These are phyloP conservation scores for Torymus auratus DNA, from an alignment of 2,888 invertebrate genomes.

Conservation along the genomic window DNA sequence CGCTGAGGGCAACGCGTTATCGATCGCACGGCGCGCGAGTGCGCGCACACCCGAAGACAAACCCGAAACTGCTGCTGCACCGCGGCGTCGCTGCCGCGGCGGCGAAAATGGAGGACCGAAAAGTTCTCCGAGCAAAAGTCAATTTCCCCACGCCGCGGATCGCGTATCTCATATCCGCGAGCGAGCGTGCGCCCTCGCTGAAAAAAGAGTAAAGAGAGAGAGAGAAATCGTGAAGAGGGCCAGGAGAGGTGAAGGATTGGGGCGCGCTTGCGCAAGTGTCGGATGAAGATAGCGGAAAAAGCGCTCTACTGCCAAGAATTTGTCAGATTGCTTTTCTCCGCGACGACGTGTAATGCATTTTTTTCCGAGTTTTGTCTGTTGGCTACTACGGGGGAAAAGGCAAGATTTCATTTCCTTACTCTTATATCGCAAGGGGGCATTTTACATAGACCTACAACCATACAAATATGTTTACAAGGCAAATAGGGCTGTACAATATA, in stretches of 20 bases:
- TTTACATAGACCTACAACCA: too few species aligned
- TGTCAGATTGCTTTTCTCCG: constrained; percentile 5
- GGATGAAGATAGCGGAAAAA: background rate
- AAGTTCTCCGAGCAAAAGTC: constrained; percentile 6
- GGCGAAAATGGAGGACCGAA: too few species aligned
- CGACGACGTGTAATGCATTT: constrained; percentile 8
- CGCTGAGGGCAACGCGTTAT: background rate
- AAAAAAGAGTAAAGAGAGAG: background rate
- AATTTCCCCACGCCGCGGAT: constrained; percentile 10
- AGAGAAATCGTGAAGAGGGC: background rate
- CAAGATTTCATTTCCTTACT: too few species aligned
- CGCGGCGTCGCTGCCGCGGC: background rate
- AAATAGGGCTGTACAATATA: too few species aligned
- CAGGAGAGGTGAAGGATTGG: background rate
- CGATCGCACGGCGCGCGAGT: background rate
- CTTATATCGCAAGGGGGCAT: too few species aligned
- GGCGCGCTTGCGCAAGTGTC: background rate
- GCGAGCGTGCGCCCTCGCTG: too few species aligned
- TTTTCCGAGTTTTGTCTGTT: background rate
- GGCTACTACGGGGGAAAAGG: too few species aligned
- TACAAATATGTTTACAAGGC: too few species aligned
- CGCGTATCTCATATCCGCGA: too few species aligned
- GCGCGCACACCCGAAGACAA: background rate
- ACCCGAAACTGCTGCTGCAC: background rate
- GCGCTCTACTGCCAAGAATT: constrained; percentile 24